Conservation (phyloP, 2,113 vertebrate species). For the Dromaius novaehollandiae region DNA sequence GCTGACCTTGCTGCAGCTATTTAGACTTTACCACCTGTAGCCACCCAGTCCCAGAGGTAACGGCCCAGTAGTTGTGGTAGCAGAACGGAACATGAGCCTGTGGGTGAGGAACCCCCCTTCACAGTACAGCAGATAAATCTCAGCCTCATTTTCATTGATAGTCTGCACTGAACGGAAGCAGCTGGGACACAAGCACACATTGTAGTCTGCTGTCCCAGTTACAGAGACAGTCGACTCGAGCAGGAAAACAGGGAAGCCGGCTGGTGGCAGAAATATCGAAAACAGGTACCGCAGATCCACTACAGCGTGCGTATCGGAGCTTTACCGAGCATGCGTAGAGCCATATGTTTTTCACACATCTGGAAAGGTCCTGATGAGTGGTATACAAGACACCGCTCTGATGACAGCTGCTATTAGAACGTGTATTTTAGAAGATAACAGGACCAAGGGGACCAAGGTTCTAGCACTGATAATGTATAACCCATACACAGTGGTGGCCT, state of each 20-base stretch:
- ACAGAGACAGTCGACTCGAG: neutral
- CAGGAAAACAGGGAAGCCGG: neutral
- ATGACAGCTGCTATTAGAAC: neutral
- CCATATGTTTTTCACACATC: neutral
- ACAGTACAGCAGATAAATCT: neutral
- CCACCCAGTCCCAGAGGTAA: accelerated
- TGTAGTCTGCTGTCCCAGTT: neutral
- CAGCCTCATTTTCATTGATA: neutral
- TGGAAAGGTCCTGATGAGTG: neutral
- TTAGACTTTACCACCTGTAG: neutral
- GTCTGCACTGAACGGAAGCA: neutral
- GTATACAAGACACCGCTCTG: neutral
- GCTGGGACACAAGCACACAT: neutral
- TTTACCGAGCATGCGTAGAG: neutral
- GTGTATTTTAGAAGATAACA: neutral
- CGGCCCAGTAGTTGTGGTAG: neutral
- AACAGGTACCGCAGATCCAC: neutral
- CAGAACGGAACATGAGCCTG: neutral
- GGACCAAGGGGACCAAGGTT: neutral
- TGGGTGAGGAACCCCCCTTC: neutral
- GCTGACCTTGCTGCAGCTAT: neutral
- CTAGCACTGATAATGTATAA: neutral
- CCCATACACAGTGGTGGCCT: neutral
- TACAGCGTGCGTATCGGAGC: neutral
- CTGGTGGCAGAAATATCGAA: neutral